Evolutionary conservation across 92 coral and sea anemone genomes (phyloP).

Genomic region (Phenganax stokvisi): DNA sequence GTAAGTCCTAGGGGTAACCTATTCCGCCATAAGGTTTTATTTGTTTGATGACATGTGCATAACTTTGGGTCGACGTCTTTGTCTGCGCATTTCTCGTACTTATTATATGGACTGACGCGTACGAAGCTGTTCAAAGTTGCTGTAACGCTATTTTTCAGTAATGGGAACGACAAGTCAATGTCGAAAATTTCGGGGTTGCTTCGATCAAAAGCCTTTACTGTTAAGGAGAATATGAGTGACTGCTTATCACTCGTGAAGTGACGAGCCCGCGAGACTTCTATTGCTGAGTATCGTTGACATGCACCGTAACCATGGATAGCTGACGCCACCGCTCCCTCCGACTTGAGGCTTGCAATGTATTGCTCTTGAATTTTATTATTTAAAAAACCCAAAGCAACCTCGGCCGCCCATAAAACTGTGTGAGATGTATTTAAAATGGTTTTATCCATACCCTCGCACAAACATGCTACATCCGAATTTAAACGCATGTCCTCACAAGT

Average conservation of each 20-base stretch:
- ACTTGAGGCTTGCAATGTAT: conserved; percentile 39
- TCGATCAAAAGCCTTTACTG: conserved; percentile 57
- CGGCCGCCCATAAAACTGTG: conserved; percentile 67
- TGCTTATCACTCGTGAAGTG: conserved; percentile 53
- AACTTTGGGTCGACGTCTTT: conserved; percentile 64
- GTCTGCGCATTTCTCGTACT: conserved; percentile 74
- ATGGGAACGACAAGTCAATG: conserved; percentile 59
- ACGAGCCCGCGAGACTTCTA: conserved; percentile 65
- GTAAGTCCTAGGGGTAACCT: not conserved
- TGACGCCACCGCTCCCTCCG: conserved; percentile 1
- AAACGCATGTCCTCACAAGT: conserved; percentile 75
- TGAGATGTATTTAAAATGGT: conserved; percentile 55
- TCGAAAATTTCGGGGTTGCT: conserved; percentile 65
- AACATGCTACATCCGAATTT: conserved; percentile 64
- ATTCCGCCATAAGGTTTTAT: not conserved
- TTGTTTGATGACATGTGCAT: conserved; percentile 59
- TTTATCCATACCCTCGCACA: conserved; percentile 78
- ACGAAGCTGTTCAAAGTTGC: conserved; percentile 51
- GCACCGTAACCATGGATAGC: conserved; percentile 61
- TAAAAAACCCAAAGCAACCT: conserved; percentile 70
- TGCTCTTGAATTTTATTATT: conserved; percentile 74
- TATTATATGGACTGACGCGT: conserved; percentile 69
- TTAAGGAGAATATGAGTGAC: not conserved
- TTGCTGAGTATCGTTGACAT: conserved; percentile 76
- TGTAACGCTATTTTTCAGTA: conserved; percentile 48